Percentiles rank a stretch among this genome's conserved stretches.
These are phyloP conservation scores for Limenitis arthemis DNA, from an alignment of 2,888 invertebrate genomes.

Conservation along the genomic window DNA sequence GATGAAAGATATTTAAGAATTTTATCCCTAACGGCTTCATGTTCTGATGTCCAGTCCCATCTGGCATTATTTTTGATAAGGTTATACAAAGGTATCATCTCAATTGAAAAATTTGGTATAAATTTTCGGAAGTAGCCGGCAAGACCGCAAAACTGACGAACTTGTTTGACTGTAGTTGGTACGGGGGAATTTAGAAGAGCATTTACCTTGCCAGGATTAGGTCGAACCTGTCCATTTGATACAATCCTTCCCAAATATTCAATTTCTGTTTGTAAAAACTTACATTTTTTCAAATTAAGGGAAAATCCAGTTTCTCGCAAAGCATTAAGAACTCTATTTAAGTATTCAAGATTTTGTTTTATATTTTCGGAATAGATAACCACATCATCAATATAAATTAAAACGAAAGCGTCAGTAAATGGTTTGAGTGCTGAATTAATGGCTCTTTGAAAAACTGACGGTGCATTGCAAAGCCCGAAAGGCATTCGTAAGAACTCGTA, in stretches of 20 bases:
- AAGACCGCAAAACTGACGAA: slow-evolving; percentile 25
- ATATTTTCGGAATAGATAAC: slow-evolving; percentile 22
- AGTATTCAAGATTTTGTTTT: slow-evolving; percentile 12
- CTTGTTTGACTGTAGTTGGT: slow-evolving; percentile 27
- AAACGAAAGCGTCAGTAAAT: slow-evolving; percentile 8
- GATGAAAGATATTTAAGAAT: no score
- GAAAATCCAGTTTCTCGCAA: slow-evolving; percentile 29
- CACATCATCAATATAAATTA: slow-evolving; percentile 33
- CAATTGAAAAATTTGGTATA: no score
- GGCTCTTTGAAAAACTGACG: slow-evolving; percentile 26
- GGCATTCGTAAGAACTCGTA: no score
- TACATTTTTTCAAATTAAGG: slow-evolving; percentile 27
- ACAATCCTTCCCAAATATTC: slow-evolving; percentile 30
- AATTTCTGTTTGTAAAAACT: slow-evolving; percentile 24
- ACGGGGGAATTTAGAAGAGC: slow-evolving; percentile 29
- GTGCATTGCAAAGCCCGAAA: no score
- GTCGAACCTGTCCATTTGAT: slow-evolving; percentile 26
- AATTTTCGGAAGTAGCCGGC: slow-evolving; percentile 20
- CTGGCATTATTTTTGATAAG: no score
- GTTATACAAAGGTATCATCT: no score
- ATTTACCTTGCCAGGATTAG: slow-evolving; percentile 29
- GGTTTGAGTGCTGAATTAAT: slow-evolving; percentile 18
- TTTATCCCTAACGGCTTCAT: no score
- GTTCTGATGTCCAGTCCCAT: no score
- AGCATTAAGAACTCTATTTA: slow-evolving; percentile 25